Base-by-base conservation (phyloP, 2,888 invertebrate genomes). In the Cerastoderma edule region DNA sequence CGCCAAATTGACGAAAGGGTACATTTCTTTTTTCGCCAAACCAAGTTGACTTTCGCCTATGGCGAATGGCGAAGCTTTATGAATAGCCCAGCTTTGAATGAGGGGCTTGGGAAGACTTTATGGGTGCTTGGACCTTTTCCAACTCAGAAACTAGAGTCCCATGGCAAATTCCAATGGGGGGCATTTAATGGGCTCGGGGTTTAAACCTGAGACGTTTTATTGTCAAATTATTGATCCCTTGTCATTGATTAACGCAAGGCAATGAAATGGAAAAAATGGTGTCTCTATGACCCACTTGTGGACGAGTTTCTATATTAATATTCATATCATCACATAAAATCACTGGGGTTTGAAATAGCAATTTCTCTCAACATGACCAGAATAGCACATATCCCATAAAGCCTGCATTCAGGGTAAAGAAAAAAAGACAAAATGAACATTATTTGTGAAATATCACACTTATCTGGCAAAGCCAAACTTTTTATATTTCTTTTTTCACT, bases 151-250 rank as follows among this genome's bases (percentile, higher is more conserved):
- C 22, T 2, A 50, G 2, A 50, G 22, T 24, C 50, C 50, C 50
- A 5, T n/a, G n/a, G n/a, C n/a, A n/a, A 50, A 27, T 50, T 50
- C 50, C 50, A 50, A 16, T 39, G 39, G 39, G 32, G 53, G 53
- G 28, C 22, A n/a, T 33, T 22, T 66, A 22, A 66, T 50, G 50
- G 53, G 50, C 66, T 66, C 24, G 6, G 32, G n/a, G 24, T 66
- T 60, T 60, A 60, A 60, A 60, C 33, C 60, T n/a, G 60, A 60
- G 60, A 60, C 35, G 48, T 46, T 65, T 66, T 66, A 66, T 66
- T 53, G 66, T 22, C 53, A 24, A 39, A 48, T 30, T 65, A 65
- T 65, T 48, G 65, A 65, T 65, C 48, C 30, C 48, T 24, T 13
- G 16, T 35, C 48, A 65, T 46, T 65, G 65, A 65, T 65, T 48